Evolutionary conservation across 2,797 vertebrate genomes (phyloP).

Genomic region (Enteromius unitaeniatus): DNA sequence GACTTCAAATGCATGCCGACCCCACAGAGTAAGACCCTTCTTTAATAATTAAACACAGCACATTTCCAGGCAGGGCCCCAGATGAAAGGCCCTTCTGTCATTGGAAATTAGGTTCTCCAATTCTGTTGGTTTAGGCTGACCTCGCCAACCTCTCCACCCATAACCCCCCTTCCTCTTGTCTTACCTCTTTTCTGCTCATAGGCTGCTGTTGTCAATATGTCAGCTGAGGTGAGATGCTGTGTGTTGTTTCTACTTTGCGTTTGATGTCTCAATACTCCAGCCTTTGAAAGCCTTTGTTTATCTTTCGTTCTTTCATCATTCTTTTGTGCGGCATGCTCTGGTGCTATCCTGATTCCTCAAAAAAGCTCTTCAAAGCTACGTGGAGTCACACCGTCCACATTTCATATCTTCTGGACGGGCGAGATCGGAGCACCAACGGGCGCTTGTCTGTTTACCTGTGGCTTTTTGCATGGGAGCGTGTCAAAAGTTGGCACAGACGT

Average conservation of each 20-base stretch:
- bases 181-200: slow-evolving; percentile 40
- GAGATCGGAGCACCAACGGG: slow-evolving; percentile 4
- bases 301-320: slow-evolving; percentile 54
- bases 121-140: slow-evolving; percentile 72
- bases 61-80: slow-evolving; percentile 79
- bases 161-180: slow-evolving; percentile 30
- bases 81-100: slow-evolving; percentile 87
- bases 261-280: slow-evolving; percentile 59
- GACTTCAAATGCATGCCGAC: slow-evolving; percentile 82
- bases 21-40: slow-evolving; percentile 77
- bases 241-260: slow-evolving; percentile 27
- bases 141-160: slow-evolving; percentile 42
- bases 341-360: slow-evolving; percentile 31
- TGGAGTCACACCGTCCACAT: slow-evolving; percentile 11
- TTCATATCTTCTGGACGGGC: slow-evolving; percentile 17
- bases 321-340: slow-evolving; percentile 43
- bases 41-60: slow-evolving; percentile 90
- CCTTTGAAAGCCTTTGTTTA: slow-evolving; percentile 56
- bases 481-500: not conserved
- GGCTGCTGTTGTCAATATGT: slow-evolving; percentile 51
- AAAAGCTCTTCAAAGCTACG: slow-evolving; percentile 38
- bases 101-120: slow-evolving; percentile 82
- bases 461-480: not conserved
- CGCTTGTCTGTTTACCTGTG: not conserved
- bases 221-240: slow-evolving; percentile 56